These are phyloP conservation scores for Pangasius sanitwongsei DNA, from an alignment of 2,797 vertebrate genomes.

Conservation along the genomic window DNA sequence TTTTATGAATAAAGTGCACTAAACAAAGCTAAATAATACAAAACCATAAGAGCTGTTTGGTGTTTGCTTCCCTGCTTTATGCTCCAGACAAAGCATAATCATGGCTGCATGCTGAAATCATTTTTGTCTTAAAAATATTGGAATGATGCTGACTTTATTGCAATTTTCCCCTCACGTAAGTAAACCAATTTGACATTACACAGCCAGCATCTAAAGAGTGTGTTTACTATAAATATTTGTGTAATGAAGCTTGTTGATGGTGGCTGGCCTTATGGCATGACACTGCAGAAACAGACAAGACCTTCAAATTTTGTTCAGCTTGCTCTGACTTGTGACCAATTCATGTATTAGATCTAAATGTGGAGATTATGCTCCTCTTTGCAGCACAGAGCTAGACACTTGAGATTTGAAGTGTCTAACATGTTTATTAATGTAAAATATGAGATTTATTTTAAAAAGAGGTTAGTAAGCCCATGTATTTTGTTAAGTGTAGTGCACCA, in stretches of 20 bases:
- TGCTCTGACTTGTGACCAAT: conserved; percentile 15
- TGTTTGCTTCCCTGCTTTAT: not conserved
- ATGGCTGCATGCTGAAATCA: not conserved
- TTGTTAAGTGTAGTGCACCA: not conserved
- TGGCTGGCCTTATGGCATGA: conserved; percentile 18
- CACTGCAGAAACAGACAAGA: conserved; percentile 31
- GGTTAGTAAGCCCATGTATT: not conserved
- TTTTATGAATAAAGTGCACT: too few species aligned
- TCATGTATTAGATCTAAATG: conserved; percentile 7
- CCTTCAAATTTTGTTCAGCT: conserved; percentile 20
- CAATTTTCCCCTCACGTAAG: not conserved
- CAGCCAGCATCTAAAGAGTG: conserved; percentile 30
- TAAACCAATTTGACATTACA: conserved; percentile 26
- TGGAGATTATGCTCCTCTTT: not conserved
- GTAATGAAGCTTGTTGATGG: conserved; percentile 44
- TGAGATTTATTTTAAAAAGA: not conserved
- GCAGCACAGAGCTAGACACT: not conserved
- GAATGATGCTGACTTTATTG: conserved; percentile 1
- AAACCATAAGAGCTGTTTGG: not conserved
- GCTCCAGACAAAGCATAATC: not conserved
- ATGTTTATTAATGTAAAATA: not conserved
- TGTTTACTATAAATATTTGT: conserved; percentile 52
- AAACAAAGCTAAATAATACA: not conserved
- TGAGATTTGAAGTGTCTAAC: not conserved
- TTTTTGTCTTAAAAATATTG: conserved; percentile 17